Percentiles rank a stretch among this genome's conserved stretches.
phyloP scores from a whole-genome alignment of 2,113 vertebrate genomes.

The Datnioides undecimradiatus region DNA sequence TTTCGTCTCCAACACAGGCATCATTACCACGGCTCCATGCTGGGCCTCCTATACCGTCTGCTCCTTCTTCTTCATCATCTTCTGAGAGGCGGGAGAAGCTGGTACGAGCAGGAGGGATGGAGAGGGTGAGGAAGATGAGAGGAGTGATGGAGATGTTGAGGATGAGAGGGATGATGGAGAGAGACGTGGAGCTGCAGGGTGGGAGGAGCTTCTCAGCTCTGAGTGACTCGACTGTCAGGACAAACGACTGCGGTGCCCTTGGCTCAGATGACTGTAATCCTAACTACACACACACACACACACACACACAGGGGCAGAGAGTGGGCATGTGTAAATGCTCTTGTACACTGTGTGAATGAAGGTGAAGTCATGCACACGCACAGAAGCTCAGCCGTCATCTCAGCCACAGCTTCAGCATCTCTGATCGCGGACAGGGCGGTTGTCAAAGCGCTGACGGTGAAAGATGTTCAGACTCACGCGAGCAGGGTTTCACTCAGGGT shows the following conservation, averaged over 20 bases:
- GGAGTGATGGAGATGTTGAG: constrained; percentile 28
- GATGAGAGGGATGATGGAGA: constrained; percentile 8
- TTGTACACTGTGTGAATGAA: background rate
- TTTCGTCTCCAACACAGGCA: constrained; percentile 23
- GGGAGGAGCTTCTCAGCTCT: constrained; percentile 13
- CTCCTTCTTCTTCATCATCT: constrained; percentile 4
- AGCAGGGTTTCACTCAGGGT: too few species aligned
- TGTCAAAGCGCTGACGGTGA: too few species aligned
- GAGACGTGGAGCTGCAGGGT: background rate
- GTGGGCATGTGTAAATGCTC: background rate
- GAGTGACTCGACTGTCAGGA: constrained; percentile 35
- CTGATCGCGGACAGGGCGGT: background rate
- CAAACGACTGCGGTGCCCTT: constrained; percentile 40
- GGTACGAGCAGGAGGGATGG: constrained; percentile 8
- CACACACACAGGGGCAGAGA: background rate
- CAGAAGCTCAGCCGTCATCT: background rate
- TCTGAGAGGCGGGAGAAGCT: background rate
- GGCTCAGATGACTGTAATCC: constrained; percentile 29
- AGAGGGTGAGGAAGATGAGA: background rate
- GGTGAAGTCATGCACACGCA: background rate
- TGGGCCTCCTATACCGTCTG: constrained; percentile 26
- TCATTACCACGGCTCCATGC: constrained; percentile 51
- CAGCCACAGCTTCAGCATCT: background rate
- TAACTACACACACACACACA: too few species aligned
- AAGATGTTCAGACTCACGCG: too few species aligned